Conservation (phyloP, 2,113 vertebrate species). For the Bubo blakistoni region DNA sequence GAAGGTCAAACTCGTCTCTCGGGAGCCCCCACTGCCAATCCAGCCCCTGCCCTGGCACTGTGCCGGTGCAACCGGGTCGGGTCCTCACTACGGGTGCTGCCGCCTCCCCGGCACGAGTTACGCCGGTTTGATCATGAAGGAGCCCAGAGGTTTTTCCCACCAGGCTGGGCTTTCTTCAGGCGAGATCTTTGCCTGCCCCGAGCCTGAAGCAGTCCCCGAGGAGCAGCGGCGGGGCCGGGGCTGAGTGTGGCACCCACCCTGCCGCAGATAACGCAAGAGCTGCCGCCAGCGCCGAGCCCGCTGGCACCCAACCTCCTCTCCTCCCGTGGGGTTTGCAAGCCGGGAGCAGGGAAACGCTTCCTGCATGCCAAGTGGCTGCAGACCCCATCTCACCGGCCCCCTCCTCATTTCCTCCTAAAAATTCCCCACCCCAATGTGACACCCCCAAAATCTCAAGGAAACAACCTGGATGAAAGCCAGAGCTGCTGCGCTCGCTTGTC, state of each 20-base stretch:
- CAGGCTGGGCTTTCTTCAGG: background rate
- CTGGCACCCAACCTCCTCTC: background rate
- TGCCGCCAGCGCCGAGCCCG: background rate
- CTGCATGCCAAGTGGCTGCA: background rate
- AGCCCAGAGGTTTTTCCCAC: background rate
- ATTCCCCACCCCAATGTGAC: fast-evolving
- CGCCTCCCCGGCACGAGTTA: background rate
- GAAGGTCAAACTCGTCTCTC: constrained; percentile 2
- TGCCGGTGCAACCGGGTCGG: background rate
- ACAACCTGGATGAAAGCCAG: background rate
- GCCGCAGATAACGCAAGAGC: background rate
- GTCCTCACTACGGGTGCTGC: background rate
- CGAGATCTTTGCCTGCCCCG: background rate
- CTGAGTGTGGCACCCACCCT: background rate
- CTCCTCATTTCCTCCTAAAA: background rate
- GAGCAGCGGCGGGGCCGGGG: background rate
- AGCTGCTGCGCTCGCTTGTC: background rate
- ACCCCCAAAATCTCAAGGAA: background rate
- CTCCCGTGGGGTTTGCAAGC: background rate
- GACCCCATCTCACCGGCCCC: background rate
- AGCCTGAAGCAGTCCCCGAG: background rate
- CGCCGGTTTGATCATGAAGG: background rate
- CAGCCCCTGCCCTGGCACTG: constrained; percentile 26
- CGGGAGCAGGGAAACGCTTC: fast-evolving
- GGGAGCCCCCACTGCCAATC: background rate